Conservation (phyloP, 2,797 vertebrate genomes). For the Cirrhinus mrigala region DNA sequence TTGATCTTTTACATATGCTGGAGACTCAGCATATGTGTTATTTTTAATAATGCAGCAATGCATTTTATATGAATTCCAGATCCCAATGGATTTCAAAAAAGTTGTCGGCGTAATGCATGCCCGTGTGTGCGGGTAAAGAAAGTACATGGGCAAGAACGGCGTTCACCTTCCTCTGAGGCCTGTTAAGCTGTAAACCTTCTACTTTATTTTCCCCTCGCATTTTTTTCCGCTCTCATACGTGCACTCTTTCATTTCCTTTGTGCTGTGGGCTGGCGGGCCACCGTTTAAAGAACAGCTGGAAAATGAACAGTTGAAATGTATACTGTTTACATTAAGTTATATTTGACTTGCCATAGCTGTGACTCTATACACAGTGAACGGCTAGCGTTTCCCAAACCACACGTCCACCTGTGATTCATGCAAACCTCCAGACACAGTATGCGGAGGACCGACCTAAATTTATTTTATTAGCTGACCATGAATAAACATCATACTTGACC, state of each 20-base stretch:
- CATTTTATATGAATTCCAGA: conserved; percentile 43
- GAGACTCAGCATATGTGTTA: conserved; percentile 21
- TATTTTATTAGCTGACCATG: conserved; percentile 77
- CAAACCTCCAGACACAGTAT: conserved; percentile 67
- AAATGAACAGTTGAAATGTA: conserved; percentile 56
- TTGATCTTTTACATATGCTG: conserved; percentile 26
- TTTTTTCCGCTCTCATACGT: background rate
- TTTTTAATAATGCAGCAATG: conserved; percentile 31
- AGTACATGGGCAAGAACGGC: background rate
- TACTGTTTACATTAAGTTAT: conserved; percentile 62
- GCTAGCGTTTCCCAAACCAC: conserved; percentile 52
- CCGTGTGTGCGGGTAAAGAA: background rate
- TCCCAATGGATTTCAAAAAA: conserved; percentile 23
- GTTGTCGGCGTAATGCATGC: conserved; percentile 20
- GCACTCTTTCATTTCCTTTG: conserved; percentile 40
- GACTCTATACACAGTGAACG: conserved; percentile 51
- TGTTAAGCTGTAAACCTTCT: background rate
- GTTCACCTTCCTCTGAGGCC: conserved; percentile 10
- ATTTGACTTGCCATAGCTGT: conserved; percentile 62
- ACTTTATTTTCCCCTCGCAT: background rate
- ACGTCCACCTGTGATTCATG: conserved; percentile 67
- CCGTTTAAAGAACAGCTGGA: conserved; percentile 52
- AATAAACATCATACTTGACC: conserved; percentile 71
- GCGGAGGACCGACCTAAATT: conserved; percentile 62
- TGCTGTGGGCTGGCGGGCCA: conserved; percentile 13